A percentile compares a stretch with the other conserved stretches of the same genome.
Conservation (phyloP, 1,140 invertebrate genomes). For the Rhagoletis pomonella region DNA sequence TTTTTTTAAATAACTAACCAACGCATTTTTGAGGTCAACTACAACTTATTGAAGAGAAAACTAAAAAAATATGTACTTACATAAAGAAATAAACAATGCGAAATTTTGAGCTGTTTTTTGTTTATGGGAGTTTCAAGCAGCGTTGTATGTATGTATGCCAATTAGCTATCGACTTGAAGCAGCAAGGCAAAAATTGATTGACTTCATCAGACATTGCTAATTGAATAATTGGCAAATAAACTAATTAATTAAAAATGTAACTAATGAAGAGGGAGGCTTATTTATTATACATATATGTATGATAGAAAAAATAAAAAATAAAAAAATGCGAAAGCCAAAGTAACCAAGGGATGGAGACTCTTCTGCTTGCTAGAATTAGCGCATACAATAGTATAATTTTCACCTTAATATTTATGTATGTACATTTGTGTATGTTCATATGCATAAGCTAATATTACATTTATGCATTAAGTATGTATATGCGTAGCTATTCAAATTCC, state of each 20-base stretch:
- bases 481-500: not conserved
- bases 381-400: too few species aligned
- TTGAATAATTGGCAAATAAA: conserved; percentile 13
- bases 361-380: too few species aligned
- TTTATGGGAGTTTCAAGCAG: not conserved
- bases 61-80: not conserved
- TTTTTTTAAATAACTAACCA: not conserved
- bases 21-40: conserved; percentile 21
- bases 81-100: conserved; percentile 13
- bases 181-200: not conserved
- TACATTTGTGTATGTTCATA: too few species aligned
- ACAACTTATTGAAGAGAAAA: not conserved
- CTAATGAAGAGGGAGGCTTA: too few species aligned
- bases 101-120: not conserved
- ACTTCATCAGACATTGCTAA: not conserved
- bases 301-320: too few species aligned
- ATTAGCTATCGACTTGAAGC: not conserved
- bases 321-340: not conserved
- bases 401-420: too few species aligned
- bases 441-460: too few species aligned
- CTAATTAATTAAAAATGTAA: not conserved
- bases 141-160: not conserved
- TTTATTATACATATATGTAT: too few species aligned
- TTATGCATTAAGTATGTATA: too few species aligned
- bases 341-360: too few species aligned